Conservation (phyloP, 2,113 vertebrate genomes). For the Cacatua alba region DNA sequence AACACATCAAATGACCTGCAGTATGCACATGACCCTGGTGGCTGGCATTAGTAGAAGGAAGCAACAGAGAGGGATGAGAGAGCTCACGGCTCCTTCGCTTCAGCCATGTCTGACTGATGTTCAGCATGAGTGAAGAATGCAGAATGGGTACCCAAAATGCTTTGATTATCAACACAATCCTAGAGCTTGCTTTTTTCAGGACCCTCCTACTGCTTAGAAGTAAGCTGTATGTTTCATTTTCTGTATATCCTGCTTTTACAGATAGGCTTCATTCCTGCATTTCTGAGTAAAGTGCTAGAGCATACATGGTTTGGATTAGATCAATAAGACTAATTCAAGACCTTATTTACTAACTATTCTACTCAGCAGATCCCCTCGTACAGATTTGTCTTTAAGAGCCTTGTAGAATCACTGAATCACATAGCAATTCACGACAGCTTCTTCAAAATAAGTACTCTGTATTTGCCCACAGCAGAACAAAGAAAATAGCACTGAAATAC, state of each 20-base stretch:
- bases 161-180: not conserved
- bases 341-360: not conserved
- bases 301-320: not conserved
- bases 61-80: not conserved
- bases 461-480: not conserved
- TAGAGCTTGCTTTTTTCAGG: not conserved
- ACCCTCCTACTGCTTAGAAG: not conserved
- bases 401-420: not conserved
- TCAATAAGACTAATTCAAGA: slow-evolving; percentile 21
- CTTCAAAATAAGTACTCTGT: slow-evolving; percentile 17
- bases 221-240: not conserved
- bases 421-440: not conserved
- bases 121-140: not conserved
- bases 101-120: not conserved
- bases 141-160: not conserved
- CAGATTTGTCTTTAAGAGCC: slow-evolving; percentile 15
- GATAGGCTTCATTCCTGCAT: not conserved
- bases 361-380: not conserved
- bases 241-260: not conserved
- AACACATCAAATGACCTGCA: not conserved
- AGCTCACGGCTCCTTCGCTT: not conserved
- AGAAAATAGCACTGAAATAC: not conserved
- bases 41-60: not conserved
- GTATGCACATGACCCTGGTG: not conserved
- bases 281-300: not conserved